Evolutionary conservation across 2,888 invertebrate species (phyloP), one percentile per base, ranked within the genome.

Genomic region (Stenotaenia linearis): DNA sequence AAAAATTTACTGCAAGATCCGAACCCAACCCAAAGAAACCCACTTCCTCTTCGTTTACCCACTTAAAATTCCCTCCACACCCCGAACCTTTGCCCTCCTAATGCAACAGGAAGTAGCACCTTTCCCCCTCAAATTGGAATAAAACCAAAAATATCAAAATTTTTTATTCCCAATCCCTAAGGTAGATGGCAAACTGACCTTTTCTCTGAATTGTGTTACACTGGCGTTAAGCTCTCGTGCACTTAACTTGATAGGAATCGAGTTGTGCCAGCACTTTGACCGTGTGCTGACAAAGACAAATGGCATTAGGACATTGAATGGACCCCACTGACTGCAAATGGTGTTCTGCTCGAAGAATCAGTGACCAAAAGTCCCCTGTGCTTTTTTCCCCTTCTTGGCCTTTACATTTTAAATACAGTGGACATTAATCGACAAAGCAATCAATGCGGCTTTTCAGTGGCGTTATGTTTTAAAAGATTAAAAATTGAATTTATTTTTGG

Each of bases 241-340:
- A 69, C 69, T 69, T 69, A 69, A 69, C 69, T 69, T 69, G 69
- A 69, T 69, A 69, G 69, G 69, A 69, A 69, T 69, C 69, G 69
- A 69, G 69, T 69, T 69, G 69, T 25, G 69, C 69, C 69, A 69
- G 69, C 69, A 69, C 69, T 69, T 69, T 69, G 69, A 69, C 69
- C 69, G 69, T 69, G 69, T 69, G 69, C 69, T 69, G 69, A 69
- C 69, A 69, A 69, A 69, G 69, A 69, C 69, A 69, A 69, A 69
- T 69, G 69, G 69, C 69, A 69, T 69, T 69, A 69, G 69, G 28
- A 69, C 69, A 69, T 69, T 69, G 69, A 69, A 69, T 69, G 69
- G 69, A 69, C 69, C 69, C 69, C 28, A 25, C 69, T 69, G 69
- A 69, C 69, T 69, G 69, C 69, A 69, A 69, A 69, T 69, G 69